Evolutionary conservation across 2,888 invertebrate genomes (phyloP).

Genomic region (Patella pellucida): DNA sequence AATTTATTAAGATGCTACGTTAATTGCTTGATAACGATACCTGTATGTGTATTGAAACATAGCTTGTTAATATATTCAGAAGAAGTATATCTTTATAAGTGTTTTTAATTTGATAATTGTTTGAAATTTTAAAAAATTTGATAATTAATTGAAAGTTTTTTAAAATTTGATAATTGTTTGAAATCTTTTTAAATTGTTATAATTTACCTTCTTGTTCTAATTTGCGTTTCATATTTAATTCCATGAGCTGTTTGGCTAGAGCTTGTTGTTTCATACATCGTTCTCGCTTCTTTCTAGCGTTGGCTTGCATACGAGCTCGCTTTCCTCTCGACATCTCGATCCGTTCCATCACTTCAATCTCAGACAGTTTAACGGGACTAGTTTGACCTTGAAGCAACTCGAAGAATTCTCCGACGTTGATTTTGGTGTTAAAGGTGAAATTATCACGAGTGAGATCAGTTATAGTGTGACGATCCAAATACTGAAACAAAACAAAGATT

Average conservation of each 20-base stretch:
- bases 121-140: too few relatives aligned
- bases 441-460: conserved; percentile 84
- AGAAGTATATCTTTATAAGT: too few relatives aligned
- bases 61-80: too few relatives aligned
- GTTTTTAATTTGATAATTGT: too few relatives aligned
- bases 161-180: too few relatives aligned
- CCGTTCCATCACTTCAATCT: conserved; percentile 86
- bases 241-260: conserved; percentile 66
- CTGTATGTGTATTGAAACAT: too few relatives aligned
- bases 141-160: too few relatives aligned
- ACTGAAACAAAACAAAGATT: conserved; percentile 73
- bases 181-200: conserved; percentile 5
- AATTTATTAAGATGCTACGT: too few relatives aligned
- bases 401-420: conserved; percentile 91
- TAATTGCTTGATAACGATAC: too few relatives aligned
- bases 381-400: conserved; percentile 77
- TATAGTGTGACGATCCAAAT: conserved; percentile 80
- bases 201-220: conserved; percentile 67
- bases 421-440: conserved; percentile 92
- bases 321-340: conserved; percentile 69
- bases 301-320: conserved; percentile 55
- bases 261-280: conserved; percentile 53
- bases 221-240: conserved; percentile 64
- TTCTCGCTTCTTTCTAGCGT: conserved; percentile 53
- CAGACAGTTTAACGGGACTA: conserved; percentile 78